Conservation (phyloP, 37 sponge, comb jelly and placozoan genomes). For the Crambe crambe region DNA sequence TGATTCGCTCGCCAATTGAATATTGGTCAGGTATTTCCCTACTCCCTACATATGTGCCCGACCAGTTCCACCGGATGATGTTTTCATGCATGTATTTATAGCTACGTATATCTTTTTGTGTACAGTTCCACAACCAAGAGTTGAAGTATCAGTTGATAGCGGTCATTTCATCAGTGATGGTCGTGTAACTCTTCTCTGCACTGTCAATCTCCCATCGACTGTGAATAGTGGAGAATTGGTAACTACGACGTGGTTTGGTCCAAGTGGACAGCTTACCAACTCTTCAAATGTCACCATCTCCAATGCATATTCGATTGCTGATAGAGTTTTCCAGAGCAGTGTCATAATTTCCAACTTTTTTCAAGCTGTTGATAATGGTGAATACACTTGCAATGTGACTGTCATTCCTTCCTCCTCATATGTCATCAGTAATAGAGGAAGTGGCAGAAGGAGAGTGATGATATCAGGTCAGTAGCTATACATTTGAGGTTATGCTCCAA, state of each 20-base stretch:
- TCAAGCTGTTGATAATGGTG: background rate
- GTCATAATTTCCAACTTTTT: constrained; percentile 2
- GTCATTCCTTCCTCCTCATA: constrained; percentile 7
- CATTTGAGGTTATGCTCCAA: no score
- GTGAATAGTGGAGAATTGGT: constrained; percentile 7
- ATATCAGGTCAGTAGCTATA: constrained; percentile 5
- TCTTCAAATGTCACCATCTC: background rate
- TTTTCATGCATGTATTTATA: no score
- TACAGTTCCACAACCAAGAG: constrained; percentile 13
- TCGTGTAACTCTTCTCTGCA: constrained; percentile 4
- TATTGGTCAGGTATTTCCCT: no score
- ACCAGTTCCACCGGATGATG: no score
- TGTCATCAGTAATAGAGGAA: constrained; percentile 6
- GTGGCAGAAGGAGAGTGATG: background rate
- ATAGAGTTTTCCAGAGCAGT: background rate
- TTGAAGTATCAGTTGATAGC: background rate
- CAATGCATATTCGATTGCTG: background rate
- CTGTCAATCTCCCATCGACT: background rate
- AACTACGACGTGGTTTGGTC: constrained; percentile 6
- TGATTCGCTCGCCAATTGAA: no score
- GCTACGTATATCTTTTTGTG: no score
- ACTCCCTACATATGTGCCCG: no score
- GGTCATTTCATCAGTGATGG: background rate
- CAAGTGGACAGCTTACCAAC: constrained; percentile 5
- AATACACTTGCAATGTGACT: constrained; percentile 20